These are phyloP conservation scores for Acanthacorydalis orientalis DNA, from an alignment of 2,888 invertebrate species.

Conservation along the genomic window DNA sequence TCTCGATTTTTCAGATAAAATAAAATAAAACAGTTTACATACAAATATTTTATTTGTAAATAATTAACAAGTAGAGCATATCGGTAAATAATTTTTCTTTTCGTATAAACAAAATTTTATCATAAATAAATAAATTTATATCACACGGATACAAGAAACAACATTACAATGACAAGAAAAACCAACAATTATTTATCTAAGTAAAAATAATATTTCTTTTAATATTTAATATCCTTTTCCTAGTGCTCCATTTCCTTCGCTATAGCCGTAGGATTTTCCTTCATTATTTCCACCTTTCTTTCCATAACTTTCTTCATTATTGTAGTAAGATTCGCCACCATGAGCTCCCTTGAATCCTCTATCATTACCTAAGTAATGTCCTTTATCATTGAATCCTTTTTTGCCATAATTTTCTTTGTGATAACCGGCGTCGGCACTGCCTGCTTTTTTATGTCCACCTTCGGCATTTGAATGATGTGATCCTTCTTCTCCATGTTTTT, in stretches of 20 bases:
- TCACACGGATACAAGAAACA: no score
- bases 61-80: no score
- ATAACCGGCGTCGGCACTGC: conserved; percentile 32
- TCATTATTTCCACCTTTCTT: conserved; percentile 33
- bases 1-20: no score
- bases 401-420: conserved; percentile 34
- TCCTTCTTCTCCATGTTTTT: conserved; percentile 40
- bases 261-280: conserved; percentile 31
- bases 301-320: conserved; percentile 34
- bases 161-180: no score
- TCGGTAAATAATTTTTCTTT: no score
- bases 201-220: no score
- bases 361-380: conserved; percentile 32
- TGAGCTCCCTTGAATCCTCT: conserved; percentile 37
- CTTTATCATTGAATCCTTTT: conserved; percentile 39
- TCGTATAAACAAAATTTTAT: no score
- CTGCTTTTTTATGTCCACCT: conserved; percentile 39
- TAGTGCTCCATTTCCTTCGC: conserved; percentile 15
- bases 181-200: no score
- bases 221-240: no score
- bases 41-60: no score
- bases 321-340: conserved; percentile 36
- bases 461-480: conserved; percentile 34
- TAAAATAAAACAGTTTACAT: no score
- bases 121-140: no score